phyloP scores from a whole-genome alignment of 2,797 vertebrate species.

The Jordanella pulchra region DNA sequence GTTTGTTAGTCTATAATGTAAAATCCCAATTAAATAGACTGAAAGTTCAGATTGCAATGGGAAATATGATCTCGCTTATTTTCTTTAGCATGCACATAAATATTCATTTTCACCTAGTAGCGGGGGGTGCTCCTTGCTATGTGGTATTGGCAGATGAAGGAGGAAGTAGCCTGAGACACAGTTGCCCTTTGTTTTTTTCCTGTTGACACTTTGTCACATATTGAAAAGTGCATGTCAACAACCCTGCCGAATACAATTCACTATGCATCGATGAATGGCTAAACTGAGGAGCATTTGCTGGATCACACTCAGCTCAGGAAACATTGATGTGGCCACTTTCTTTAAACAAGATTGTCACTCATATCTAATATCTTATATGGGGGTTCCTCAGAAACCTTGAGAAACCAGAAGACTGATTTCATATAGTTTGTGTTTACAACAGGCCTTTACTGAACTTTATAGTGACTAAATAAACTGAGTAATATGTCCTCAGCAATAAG shows the following conservation, averaged over 20 bases:
- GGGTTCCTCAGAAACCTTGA: neutral
- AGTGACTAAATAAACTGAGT: neutral
- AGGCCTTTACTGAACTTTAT: neutral
- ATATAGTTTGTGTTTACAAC: neutral
- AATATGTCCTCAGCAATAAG: neutral
- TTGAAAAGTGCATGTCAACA: neutral
- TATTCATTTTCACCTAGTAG: neutral
- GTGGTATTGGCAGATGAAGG: neutral
- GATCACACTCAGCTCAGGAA: neutral
- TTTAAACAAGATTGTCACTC: neutral
- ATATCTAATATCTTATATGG: neutral
- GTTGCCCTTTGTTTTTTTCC: slow-evolving; percentile 2
- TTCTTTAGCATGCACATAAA: neutral
- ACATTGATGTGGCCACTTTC: neutral
- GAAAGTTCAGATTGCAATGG: no score
- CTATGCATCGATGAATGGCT: neutral
- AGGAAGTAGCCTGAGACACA: neutral
- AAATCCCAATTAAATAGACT: slow-evolving; percentile 1
- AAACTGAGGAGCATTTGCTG: neutral
- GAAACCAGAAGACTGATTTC: neutral
- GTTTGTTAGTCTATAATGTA: neutral
- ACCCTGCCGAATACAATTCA: neutral
- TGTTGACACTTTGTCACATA: slow-evolving; percentile 4
- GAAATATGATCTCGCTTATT: neutral
- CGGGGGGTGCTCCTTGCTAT: neutral